A percentile compares a stretch with the other conserved stretches of the same genome.
Evolutionary conservation across 2,113 vertebrate species (phyloP).

Genomic region (Neolamprologus modestus): DNA sequence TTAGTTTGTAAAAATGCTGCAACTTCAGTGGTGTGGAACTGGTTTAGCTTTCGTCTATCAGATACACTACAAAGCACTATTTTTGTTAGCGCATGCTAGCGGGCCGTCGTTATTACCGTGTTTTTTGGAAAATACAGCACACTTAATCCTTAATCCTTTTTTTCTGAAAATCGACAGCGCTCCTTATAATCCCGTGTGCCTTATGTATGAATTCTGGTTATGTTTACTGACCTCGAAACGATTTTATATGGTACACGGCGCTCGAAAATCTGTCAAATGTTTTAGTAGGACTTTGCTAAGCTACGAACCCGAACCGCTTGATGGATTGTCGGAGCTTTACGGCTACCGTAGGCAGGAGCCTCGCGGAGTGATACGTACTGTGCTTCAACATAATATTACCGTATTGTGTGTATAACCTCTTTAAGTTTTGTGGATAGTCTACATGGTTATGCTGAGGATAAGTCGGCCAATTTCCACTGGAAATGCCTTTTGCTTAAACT

Average conservation of each 20-base stretch:
- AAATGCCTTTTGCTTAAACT: background rate
- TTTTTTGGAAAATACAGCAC: background rate
- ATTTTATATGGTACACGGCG: fast-evolving
- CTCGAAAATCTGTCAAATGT: background rate
- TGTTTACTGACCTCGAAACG: background rate
- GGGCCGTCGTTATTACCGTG: background rate
- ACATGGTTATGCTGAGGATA: background rate
- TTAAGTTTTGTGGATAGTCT: fast-evolving
- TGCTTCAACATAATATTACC: fast-evolving
- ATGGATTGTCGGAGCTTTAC: background rate
- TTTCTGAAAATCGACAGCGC: too few species aligned
- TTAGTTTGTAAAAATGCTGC: too few species aligned
- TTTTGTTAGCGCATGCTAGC: background rate
- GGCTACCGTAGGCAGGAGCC: fast-evolving
- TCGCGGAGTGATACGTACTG: fast-evolving
- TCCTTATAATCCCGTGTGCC: background rate
- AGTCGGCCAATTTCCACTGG: fast-evolving
- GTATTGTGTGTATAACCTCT: fast-evolving
- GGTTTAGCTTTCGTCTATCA: fast-evolving
- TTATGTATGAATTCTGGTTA: background rate
- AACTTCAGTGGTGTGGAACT: too few species aligned
- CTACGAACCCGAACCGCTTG: fast-evolving
- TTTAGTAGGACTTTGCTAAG: background rate
- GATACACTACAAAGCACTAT: background rate
- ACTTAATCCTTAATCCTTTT: too few species aligned